Percentiles rank a stretch among this genome's conserved stretches.
These are phyloP conservation scores for Protaetia brevitarsis DNA, from an alignment of 1,140 invertebrate genomes.

Conservation along the genomic window DNA sequence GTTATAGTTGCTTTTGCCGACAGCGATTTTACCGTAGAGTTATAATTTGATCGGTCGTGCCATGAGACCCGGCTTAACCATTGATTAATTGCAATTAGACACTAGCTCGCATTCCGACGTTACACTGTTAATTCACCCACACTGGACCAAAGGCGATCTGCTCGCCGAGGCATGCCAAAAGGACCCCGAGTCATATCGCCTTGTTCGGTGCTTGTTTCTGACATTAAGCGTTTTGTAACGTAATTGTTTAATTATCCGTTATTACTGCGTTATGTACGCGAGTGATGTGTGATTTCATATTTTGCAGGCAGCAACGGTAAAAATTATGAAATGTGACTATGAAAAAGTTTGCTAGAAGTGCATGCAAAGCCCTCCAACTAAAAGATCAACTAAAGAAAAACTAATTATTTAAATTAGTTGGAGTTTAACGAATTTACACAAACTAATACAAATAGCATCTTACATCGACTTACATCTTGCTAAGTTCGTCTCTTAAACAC, in stretches of 20 bases:
- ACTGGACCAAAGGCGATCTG: conserved; percentile 6
- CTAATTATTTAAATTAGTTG: too few relatives aligned
- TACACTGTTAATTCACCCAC: conserved; percentile 23
- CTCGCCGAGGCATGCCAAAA: conserved; percentile 3
- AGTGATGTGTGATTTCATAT: not conserved
- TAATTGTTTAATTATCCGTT: conserved; percentile 11
- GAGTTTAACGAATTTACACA: too few relatives aligned
- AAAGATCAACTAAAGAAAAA: too few relatives aligned
- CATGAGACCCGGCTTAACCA: conserved; percentile 43
- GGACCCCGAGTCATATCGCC: conserved; percentile 6
- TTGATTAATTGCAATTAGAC: conserved; percentile 49
- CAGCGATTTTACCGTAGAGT: conserved; percentile 40
- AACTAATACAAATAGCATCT: too few relatives aligned
- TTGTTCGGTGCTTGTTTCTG: not conserved
- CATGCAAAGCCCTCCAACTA: too few relatives aligned
- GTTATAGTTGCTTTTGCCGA: conserved; percentile 44
- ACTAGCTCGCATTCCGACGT: conserved; percentile 25
- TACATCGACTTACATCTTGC: too few relatives aligned
- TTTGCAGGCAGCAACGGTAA: not conserved
- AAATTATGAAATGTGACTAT: not conserved
- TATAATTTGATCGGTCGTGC: conserved; percentile 49
- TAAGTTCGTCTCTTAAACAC: too few relatives aligned
- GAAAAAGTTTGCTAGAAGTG: not conserved
- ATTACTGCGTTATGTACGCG: conserved; percentile 4
- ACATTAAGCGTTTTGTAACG: conserved; percentile 13